Percentiles rank a stretch among this genome's conserved stretches.
Conservation (phyloP, 2,888 invertebrate genomes). For the Schrankia costaestrigalis region DNA sequence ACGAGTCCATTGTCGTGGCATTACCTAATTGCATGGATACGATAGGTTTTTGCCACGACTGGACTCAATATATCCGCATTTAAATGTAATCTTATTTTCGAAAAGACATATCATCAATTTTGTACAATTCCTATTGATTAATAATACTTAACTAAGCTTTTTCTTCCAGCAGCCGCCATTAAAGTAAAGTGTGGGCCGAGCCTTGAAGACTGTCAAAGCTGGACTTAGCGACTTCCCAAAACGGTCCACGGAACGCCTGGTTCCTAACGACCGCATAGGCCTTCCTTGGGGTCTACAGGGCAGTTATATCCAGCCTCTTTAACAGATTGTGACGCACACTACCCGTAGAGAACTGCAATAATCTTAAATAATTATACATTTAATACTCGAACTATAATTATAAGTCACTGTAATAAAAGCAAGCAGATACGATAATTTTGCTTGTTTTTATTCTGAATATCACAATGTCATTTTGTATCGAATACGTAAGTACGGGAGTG, state of each 20-base stretch:
- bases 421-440: slow-evolving; percentile 55
- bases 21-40: too few species aligned
- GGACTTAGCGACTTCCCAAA: slow-evolving; percentile 30
- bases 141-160: slow-evolving; percentile 7
- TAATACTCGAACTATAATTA: slow-evolving; percentile 35
- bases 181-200: slow-evolving; percentile 58
- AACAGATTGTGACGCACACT: slow-evolving; percentile 44
- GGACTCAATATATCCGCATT: too few species aligned
- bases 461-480: slow-evolving; percentile 49
- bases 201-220: slow-evolving; percentile 55
- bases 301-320: slow-evolving; percentile 35
- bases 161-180: slow-evolving; percentile 72
- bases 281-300: slow-evolving; percentile 16
- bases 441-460: slow-evolving; percentile 56
- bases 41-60: too few species aligned
- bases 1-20: too few species aligned
- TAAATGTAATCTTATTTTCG: too few species aligned
- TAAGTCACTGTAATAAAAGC: slow-evolving; percentile 44
- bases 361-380: slow-evolving; percentile 13
- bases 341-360: slow-evolving; percentile 22
- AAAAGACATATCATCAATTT: too few species aligned
- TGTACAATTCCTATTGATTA: too few species aligned
- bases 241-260: slow-evolving; percentile 15
- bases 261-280: slow-evolving; percentile 9
- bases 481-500: slow-evolving; percentile 52